phyloP scores from a whole-genome alignment of 2,888 invertebrate species.

The Synergus japonicus region DNA sequence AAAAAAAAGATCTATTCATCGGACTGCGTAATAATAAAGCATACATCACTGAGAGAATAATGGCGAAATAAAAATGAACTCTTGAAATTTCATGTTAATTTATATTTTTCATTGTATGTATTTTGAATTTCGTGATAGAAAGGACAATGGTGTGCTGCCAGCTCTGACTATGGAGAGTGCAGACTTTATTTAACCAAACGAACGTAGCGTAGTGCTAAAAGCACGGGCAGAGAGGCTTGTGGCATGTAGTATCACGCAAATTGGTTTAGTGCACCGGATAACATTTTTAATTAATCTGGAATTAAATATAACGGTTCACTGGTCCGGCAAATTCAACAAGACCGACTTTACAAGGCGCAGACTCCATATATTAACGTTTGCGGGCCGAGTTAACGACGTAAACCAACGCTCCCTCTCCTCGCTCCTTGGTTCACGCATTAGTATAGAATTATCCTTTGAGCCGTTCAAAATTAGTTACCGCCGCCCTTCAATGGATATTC shows the following conservation, averaged over 20 bases:
- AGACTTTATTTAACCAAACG: slow-evolving; percentile 3
- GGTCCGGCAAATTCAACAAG: slow-evolving; percentile 58
- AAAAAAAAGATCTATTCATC: background rate
- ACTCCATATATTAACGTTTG: slow-evolving; percentile 5
- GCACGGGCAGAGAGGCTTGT: background rate
- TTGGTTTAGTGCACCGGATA: slow-evolving; percentile 56
- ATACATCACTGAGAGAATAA: background rate
- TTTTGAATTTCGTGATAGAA: too few species aligned
- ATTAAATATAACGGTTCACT: slow-evolving; percentile 61
- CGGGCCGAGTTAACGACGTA: background rate
- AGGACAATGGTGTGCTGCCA: background rate
- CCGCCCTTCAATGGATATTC: background rate
- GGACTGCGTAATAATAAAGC: background rate
- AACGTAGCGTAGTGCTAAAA: background rate
- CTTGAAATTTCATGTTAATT: background rate
- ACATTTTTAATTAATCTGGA: slow-evolving; percentile 63
- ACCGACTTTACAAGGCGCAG: slow-evolving; percentile 5
- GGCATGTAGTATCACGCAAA: slow-evolving; percentile 43
- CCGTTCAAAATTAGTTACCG: background rate
- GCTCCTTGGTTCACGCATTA: background rate
- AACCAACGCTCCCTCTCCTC: background rate
- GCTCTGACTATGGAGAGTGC: background rate
- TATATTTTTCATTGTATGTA: background rate
- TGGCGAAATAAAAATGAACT: background rate
- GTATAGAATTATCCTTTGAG: background rate